phyloP scores from a whole-genome alignment of 2,888 invertebrate genomes.

The Harpalus rufipes region DNA sequence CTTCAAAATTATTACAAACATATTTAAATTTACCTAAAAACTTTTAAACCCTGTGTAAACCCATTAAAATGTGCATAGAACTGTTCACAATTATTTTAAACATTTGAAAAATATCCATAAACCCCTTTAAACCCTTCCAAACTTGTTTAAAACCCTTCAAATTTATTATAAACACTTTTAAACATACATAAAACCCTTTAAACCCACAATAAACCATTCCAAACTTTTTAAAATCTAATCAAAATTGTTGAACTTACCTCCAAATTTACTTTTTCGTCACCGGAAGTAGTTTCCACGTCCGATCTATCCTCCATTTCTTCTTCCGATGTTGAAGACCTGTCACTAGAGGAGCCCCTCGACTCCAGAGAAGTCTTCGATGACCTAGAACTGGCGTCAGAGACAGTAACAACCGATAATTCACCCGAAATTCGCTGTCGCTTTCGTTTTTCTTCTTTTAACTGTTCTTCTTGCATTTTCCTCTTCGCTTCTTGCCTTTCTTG shows the following conservation, averaged over 20 bases:
- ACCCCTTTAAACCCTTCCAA: too few species aligned
- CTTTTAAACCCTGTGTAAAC: too few species aligned
- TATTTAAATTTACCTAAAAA: too few species aligned
- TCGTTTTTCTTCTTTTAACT: slow-evolving; percentile 71
- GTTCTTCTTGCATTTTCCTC: slow-evolving; percentile 74
- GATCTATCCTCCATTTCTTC: slow-evolving; percentile 70
- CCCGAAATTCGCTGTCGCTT: slow-evolving; percentile 58
- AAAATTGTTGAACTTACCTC: slow-evolving; percentile 69
- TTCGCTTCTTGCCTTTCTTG: slow-evolving; percentile 75
- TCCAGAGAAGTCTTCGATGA: slow-evolving; percentile 72
- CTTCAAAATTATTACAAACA: too few species aligned
- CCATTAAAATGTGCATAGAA: too few species aligned
- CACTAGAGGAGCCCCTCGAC: slow-evolving; percentile 73
- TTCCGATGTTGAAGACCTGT: slow-evolving; percentile 68
- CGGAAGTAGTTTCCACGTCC: slow-evolving; percentile 68
- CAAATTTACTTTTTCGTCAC: slow-evolving; percentile 72
- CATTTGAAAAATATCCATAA: too few species aligned
- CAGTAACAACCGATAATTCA: slow-evolving; percentile 72
- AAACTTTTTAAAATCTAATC: too few species aligned
- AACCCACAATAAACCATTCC: too few species aligned
- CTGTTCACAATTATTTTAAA: too few species aligned
- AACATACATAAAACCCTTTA: too few species aligned
- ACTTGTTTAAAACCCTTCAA: too few species aligned
- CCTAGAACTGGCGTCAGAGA: slow-evolving; percentile 73
- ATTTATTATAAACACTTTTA: too few species aligned